Evolutionary conservation across 2,797 vertebrate genomes (phyloP).

Genomic region (Spinibarbus caldwelli): DNA sequence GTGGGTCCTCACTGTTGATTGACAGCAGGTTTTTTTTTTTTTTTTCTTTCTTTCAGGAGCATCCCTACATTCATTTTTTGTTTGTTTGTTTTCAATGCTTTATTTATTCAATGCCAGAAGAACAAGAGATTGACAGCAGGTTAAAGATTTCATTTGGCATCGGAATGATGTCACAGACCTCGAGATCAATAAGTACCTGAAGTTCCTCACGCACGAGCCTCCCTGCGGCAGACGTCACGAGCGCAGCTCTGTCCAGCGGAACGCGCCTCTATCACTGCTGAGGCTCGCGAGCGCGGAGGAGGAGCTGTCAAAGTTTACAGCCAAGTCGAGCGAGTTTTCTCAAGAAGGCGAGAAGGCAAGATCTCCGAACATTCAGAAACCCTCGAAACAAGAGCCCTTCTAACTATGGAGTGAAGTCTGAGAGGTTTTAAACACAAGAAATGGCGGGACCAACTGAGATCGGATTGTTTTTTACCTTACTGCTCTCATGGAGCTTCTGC

Average conservation of each 20-base stretch:
- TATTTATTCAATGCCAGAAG: no score
- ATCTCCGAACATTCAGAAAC: background rate
- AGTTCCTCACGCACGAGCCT: background rate
- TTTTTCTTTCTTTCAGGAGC: no score
- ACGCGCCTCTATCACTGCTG: constrained; percentile 48
- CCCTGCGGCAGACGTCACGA: constrained; percentile 72
- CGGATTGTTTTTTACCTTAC: constrained; percentile 71
- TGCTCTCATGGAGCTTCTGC: constrained; percentile 66
- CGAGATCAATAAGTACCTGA: constrained; percentile 12
- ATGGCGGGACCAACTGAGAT: constrained; percentile 70
- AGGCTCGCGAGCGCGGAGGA: constrained; percentile 66
- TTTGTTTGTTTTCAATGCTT: no score
- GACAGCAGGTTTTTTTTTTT: no score
- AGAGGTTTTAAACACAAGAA: constrained; percentile 32
- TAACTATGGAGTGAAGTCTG: constrained; percentile 70
- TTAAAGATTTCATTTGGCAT: constrained; percentile 2
- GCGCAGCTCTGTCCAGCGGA: constrained; percentile 56
- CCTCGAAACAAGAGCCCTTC: background rate
- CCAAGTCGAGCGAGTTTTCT: constrained; percentile 58
- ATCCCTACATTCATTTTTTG: no score
- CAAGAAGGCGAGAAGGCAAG: constrained; percentile 1
- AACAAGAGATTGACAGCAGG: no score
- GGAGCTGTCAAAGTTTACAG: constrained; percentile 80
- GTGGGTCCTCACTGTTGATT: background rate
- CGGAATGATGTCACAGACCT: constrained; percentile 3